Evolutionary conservation across 2,888 invertebrate species (phyloP).

Genomic region (Andrena camellia): DNA sequence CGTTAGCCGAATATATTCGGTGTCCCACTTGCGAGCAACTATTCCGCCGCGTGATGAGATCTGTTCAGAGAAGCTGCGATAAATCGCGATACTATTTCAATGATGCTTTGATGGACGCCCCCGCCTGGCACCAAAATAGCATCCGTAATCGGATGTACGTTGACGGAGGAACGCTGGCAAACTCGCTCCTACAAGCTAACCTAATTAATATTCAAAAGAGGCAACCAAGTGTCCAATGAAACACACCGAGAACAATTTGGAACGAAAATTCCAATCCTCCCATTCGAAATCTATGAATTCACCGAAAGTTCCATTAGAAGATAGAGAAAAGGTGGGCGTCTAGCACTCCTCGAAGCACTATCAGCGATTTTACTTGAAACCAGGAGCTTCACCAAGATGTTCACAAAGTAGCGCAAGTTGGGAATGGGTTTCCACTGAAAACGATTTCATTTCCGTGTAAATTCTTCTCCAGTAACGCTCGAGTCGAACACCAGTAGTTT

Average conservation of each 20-base stretch:
- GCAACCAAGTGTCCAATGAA: neutral
- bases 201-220: neutral
- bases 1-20: conserved; percentile 28
- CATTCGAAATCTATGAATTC: too few species aligned
- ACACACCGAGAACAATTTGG: neutral
- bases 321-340: too few species aligned
- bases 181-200: neutral
- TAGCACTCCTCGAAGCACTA: neutral
- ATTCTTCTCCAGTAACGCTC: neutral
- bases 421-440: neutral
- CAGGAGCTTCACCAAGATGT: neutral
- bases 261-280: too few species aligned
- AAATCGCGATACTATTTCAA: neutral
- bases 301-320: too few species aligned
- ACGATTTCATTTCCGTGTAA: neutral
- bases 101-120: neutral
- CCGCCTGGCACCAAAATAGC: neutral
- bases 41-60: conserved; percentile 9
- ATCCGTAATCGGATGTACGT: conserved; percentile 1
- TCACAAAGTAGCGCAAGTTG: neutral
- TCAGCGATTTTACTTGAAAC: neutral
- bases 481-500: neutral
- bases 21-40: conserved; percentile 3
- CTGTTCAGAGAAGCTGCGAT: neutral
- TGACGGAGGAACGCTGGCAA: neutral